Evolutionary conservation across 1,140 invertebrate genomes (phyloP).

Genomic region (Rhagoletis zephyria): DNA sequence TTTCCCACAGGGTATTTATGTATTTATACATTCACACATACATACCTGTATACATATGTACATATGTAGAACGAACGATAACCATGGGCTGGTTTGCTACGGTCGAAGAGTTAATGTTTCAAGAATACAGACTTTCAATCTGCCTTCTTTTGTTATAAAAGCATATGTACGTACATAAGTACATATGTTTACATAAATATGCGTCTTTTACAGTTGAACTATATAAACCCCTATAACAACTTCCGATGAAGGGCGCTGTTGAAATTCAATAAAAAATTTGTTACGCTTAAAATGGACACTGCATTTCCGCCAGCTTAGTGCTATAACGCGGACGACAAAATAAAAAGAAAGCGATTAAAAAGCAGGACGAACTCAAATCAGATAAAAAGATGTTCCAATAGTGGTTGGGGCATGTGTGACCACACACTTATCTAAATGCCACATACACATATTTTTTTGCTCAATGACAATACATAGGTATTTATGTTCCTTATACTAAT

Average conservation of each 20-base stretch:
- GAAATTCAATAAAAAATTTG: conserved; percentile 46
- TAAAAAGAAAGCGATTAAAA: background rate
- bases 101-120: background rate
- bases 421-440: background rate
- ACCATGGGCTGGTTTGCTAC: background rate
- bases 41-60: too few relatives aligned
- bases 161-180: background rate
- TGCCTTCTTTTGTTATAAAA: background rate
- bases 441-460: background rate
- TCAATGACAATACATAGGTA: too few relatives aligned
- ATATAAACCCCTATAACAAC: background rate
- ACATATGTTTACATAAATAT: background rate
- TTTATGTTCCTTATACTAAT: too few relatives aligned
- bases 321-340: background rate
- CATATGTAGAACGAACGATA: too few relatives aligned
- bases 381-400: conserved; percentile 29
- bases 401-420: background rate
- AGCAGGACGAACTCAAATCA: conserved; percentile 8
- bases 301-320: conserved; percentile 24
- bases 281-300: conserved; percentile 26
- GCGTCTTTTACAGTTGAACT: conserved; percentile 8
- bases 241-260: conserved; percentile 19
- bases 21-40: too few relatives aligned
- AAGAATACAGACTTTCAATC: background rate
- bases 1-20: background rate